A percentile compares a stretch with the other conserved stretches of the same genome.
Conservation (phyloP, 2,797 vertebrate genomes). For the Galaxias olidus region DNA sequence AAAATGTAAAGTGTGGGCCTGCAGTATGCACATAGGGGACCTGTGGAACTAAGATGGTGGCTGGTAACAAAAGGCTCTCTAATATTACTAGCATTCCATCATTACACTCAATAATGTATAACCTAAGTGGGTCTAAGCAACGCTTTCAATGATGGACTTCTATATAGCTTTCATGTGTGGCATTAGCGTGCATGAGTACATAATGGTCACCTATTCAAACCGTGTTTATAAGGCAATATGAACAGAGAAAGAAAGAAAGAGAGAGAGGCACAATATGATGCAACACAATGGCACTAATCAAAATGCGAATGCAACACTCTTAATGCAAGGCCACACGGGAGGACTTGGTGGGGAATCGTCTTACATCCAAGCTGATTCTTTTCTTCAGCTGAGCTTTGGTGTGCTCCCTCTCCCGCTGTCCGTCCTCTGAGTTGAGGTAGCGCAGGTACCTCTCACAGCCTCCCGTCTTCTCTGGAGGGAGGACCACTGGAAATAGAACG, state of each 20-base stretch:
- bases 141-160: too few species aligned
- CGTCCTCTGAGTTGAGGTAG: constrained; percentile 68
- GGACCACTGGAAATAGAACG: constrained; percentile 65
- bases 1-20: constrained; percentile 51
- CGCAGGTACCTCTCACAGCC: constrained; percentile 74
- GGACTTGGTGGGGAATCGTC: constrained; percentile 14
- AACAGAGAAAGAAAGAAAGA: neutral
- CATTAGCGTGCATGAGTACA: too few species aligned
- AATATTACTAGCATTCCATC: too few species aligned
- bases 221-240: neutral
- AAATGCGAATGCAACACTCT: too few species aligned
- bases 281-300: too few species aligned
- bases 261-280: neutral
- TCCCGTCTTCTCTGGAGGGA: constrained; percentile 78
- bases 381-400: constrained; percentile 71
- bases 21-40: constrained; percentile 28
- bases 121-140: too few species aligned
- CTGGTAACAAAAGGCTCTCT: constrained; percentile 17
- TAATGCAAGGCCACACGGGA: too few species aligned
- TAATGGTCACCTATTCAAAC: too few species aligned
- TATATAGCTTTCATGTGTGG: too few species aligned
- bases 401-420: constrained; percentile 66
- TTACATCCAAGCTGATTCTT: constrained; percentile 77
- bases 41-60: constrained; percentile 23
- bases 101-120: too few species aligned